phyloP scores from a whole-genome alignment of 2,797 vertebrate genomes.

The Botia kubotai region DNA sequence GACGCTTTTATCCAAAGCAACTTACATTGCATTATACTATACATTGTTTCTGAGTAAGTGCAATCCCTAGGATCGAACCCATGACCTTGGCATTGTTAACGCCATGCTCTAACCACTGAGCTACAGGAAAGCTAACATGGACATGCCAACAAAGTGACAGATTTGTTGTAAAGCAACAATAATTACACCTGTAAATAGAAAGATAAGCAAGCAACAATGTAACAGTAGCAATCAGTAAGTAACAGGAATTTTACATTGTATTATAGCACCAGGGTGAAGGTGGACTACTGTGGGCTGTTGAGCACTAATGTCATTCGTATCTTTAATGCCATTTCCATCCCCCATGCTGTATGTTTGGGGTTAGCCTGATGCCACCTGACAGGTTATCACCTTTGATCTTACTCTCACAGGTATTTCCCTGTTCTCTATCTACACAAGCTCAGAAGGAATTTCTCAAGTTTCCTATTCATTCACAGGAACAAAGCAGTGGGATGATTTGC shows the following conservation, averaged over 20 bases:
- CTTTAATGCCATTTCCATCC: slow-evolving; percentile 15
- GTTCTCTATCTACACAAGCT: background rate
- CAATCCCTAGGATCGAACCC: too few relatives aligned
- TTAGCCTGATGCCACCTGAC: slow-evolving; percentile 8
- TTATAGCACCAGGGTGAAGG: background rate
- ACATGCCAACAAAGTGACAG: background rate
- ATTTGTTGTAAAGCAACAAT: background rate
- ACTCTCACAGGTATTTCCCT: slow-evolving; percentile 45
- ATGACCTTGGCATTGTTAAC: too few relatives aligned
- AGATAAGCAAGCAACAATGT: background rate
- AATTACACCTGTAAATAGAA: background rate
- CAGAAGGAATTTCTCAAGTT: slow-evolving; percentile 36
- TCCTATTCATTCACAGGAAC: slow-evolving; percentile 14
- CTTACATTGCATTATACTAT: too few relatives aligned
- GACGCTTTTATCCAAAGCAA: too few relatives aligned
- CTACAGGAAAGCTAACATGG: too few relatives aligned
- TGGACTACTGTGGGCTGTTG: background rate
- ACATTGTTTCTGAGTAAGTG: too few relatives aligned
- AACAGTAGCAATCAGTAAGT: background rate
- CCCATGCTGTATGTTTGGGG: slow-evolving; percentile 14
- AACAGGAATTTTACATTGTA: too few relatives aligned
- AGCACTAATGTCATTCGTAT: background rate
- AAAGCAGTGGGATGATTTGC: slow-evolving; percentile 19
- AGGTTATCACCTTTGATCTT: slow-evolving; percentile 46
- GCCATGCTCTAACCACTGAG: too few relatives aligned